Evolutionary conservation across 2,888 invertebrate genomes (phyloP).

Genomic region (Synanthedon andrenaeformis): DNA sequence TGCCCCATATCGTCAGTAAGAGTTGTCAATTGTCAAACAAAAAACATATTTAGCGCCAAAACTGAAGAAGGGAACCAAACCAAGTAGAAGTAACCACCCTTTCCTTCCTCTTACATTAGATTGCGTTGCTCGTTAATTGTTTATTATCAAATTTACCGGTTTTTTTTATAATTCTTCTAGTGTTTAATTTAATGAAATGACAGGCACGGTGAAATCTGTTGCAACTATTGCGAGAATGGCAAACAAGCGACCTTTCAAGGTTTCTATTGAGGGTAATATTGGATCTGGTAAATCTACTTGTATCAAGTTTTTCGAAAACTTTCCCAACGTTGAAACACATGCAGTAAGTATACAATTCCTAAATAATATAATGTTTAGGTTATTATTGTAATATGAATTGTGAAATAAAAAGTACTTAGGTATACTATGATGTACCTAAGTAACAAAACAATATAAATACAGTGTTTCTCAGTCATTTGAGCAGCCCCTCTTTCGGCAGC

Average conservation of each 20-base stretch:
- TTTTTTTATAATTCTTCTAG: too few species aligned
- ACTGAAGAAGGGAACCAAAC: too few species aligned
- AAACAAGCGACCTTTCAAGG: conserved; percentile 71
- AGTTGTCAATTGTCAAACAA: too few species aligned
- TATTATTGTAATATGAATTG: not conserved
- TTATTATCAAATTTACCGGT: too few species aligned
- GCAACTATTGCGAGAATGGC: conserved; percentile 28
- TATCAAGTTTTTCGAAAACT: conserved; percentile 76
- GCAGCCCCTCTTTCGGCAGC: too few species aligned
- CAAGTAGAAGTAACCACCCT: too few species aligned
- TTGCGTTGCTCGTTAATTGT: too few species aligned
- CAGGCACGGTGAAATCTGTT: conserved; percentile 32
- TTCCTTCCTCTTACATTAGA: too few species aligned
- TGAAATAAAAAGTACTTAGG: not conserved
- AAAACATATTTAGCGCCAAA: too few species aligned
- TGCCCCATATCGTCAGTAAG: too few species aligned
- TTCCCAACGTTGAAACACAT: conserved; percentile 70
- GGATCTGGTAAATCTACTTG: conserved; percentile 87
- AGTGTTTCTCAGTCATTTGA: too few species aligned
- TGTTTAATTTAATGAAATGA: conserved; percentile 18
- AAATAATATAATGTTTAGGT: not conserved
- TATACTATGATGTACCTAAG: not conserved
- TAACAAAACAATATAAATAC: not conserved
- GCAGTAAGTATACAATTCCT: conserved; percentile 32
- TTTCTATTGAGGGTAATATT: conserved; percentile 84